A percentile compares a stretch with the other conserved stretches of the same genome.
Conservation (phyloP, 2,888 invertebrate species). For the Anthophora plumipes region DNA sequence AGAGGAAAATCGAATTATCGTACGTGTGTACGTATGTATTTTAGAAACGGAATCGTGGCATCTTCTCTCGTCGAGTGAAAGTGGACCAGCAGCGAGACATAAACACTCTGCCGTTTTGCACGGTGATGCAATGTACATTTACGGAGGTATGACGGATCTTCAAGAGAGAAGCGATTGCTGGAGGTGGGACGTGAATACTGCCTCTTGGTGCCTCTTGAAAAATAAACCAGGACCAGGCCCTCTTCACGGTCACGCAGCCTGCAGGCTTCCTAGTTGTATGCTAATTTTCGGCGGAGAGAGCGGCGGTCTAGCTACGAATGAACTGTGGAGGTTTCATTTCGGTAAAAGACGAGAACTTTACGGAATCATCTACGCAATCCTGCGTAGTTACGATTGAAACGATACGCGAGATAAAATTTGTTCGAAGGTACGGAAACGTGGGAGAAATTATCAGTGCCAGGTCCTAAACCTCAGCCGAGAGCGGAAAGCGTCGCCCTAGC, state of each 20-base stretch:
- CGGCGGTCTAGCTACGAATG: slow-evolving; percentile 89
- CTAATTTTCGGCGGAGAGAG: slow-evolving; percentile 93
- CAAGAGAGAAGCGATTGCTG: slow-evolving; percentile 91
- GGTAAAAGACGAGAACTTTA: slow-evolving; percentile 84
- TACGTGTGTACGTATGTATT: background rate
- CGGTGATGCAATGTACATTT: slow-evolving; percentile 93
- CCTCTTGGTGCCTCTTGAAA: slow-evolving; percentile 89
- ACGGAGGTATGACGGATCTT: slow-evolving; percentile 95
- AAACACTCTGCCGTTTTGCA: slow-evolving; percentile 94
- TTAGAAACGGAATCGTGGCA: slow-evolving; percentile 94
- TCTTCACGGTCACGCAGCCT: slow-evolving; percentile 92
- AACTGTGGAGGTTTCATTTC: slow-evolving; percentile 94
- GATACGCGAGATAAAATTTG: background rate
- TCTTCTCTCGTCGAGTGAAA: slow-evolving; percentile 85
- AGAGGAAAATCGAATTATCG: no score
- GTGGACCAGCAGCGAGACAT: slow-evolving; percentile 90
- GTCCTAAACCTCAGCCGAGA: slow-evolving; percentile 88
- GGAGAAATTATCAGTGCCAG: slow-evolving; percentile 89
- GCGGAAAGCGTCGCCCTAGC: slow-evolving; percentile 89
- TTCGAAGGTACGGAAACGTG: slow-evolving; percentile 89
- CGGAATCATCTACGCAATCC: background rate
- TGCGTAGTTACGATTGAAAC: background rate
- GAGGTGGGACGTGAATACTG: slow-evolving; percentile 89
- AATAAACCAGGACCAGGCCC: slow-evolving; percentile 89
- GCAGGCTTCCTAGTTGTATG: slow-evolving; percentile 91